Base-by-base conservation (phyloP, 92 coral and sea anemone genomes). In the Virgularia gustaviana region DNA sequence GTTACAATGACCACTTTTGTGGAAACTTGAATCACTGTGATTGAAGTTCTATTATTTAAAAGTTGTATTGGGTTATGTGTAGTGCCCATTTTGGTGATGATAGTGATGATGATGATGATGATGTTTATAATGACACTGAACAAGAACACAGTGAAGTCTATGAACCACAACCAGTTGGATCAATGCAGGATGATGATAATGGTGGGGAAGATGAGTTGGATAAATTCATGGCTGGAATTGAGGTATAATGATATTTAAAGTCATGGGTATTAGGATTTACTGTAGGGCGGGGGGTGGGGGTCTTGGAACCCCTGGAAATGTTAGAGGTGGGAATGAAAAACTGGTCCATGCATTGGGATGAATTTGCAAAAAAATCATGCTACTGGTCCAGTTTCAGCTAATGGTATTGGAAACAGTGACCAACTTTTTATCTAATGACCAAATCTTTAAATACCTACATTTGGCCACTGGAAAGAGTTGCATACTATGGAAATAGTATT, bases 181-280 rank as follows among this genome's bases (percentile, higher is more conserved):
- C 83, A n/a, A 76, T 72, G 18, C 63, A 72, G 63, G 79, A 36
- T 36, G 74, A 75, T 45, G 89, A 76, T 65, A 90, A 88, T 44
- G 97, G 89, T 28, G 98, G 89, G 18, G 97, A 92, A 70, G 99
- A 94, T 77, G 99, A 94, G 78, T 63, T 94, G 74, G 99, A 94
- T 70, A 84, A 84, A 59, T 94, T 94, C 53, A 94, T 94, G 99
- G 91, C 87, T 34, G 96, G 96, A 59, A 94, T 94, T 79, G 95
- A 94, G 90, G 99, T 94, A 60, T 15, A 8, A 39, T 44, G 19
- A 10, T 22, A 13, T 35, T 35, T 35, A 9, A 52, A 24, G 10
- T 19, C 18, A 30, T 33, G 3, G n/a, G n/a, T n/a, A n/a, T n/a
- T n/a, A n/a, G n/a, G n/a, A n/a, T n/a, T n/a, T n/a, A n/a, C n/a